Evolutionary conservation across 2,113 vertebrate genomes (phyloP), one percentile per base, ranked within the genome.

Genomic region (Ovis aries): DNA sequence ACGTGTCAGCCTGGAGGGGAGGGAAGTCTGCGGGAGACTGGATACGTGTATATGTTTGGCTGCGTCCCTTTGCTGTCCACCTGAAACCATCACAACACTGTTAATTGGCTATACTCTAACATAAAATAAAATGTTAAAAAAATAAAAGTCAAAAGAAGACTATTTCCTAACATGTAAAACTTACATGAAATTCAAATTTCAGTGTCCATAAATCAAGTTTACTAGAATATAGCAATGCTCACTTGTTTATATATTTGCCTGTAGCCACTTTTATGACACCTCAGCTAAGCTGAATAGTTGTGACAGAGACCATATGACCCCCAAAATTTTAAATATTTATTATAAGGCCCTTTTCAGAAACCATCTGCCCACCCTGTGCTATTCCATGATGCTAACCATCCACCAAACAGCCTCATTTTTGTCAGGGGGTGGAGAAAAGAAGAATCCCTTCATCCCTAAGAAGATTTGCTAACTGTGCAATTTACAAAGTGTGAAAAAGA

Each of bases 401-500:
- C 43, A 52, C 8, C 19, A 55, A 14, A 29, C 33, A 57, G 25
- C n/a, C 50, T 97, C 27, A 3, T n/a, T 55, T 88, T 90, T 62
- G 57, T 29, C 43, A 48, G 3, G 23, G 8, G 50, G 36, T 36
- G 8, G 59, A 94, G 74, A 50, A 90, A 80, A 90, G 33, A 19
- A 83, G 45, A 7, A 87, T 50, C 16, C 25, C 43, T 52, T 78
- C 25, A 31, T 45, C 21, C 25, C 31, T 62, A 43, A 80, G 40
- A 87, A 25, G 9, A 52, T n/a, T 36, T 43, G 45, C 21, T 64
- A 62, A 31, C 3, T 14, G 1, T 33, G 13, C 3, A 64, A 45
- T 81, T 74, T 52, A 71, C 27, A 62, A 88, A 83, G 29, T 78
- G 7, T 71, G 23, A 91, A 82, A 89, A 15, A 45, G 50, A 84